Base-by-base conservation (phyloP, 2,113 vertebrate genomes). In the Neolamprologus caudopunctatus region DNA sequence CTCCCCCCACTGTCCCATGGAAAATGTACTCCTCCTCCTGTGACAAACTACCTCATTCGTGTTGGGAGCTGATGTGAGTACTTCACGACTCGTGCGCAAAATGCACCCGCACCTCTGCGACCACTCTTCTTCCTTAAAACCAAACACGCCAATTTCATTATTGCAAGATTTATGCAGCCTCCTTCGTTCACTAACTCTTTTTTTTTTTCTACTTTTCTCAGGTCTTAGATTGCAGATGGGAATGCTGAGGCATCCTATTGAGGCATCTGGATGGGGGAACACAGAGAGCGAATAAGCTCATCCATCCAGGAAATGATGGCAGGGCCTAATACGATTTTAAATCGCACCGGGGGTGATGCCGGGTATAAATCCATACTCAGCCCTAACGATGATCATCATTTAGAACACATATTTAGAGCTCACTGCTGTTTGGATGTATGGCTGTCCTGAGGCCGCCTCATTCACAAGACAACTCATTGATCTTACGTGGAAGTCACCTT, bases 301-400 rank as follows among this genome's bases (percentile, higher is more conserved):
- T 94, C 90, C 92, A 95, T 94, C 91, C 92, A 94, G 89, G 90
- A 92, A 94, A 94, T 87, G 82, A 95, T 91, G 92, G 92, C 92
- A 81, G 88, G 75, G 87, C 79, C 85, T 93, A 94, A 95, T 94
- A 93, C 75, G 66, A 85, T 94, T 95, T 94, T 93, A 94, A 92
- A 90, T 84, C 86, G 90, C 94, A 95, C 93, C 85, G 85, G 93
- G 81, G 90, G 90, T 88, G 87, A 92, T 87, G 89, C 91, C 31
- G 78, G 85, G 82, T 92, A 94, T 93, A 92, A 95, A 95, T 95
- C 93, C 93, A 94, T 88, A 93, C 88, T 90, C 83, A 35, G 89
- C 83, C 78, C 83, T 94, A 94, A 94, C 94, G 92, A 93, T 92
- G 90, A 93, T 93, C 90, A 94, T 94, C 85, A 91, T 92, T 95